Conservation (phyloP, 2,113 vertebrate species). For the Probosciger aterrimus region DNA sequence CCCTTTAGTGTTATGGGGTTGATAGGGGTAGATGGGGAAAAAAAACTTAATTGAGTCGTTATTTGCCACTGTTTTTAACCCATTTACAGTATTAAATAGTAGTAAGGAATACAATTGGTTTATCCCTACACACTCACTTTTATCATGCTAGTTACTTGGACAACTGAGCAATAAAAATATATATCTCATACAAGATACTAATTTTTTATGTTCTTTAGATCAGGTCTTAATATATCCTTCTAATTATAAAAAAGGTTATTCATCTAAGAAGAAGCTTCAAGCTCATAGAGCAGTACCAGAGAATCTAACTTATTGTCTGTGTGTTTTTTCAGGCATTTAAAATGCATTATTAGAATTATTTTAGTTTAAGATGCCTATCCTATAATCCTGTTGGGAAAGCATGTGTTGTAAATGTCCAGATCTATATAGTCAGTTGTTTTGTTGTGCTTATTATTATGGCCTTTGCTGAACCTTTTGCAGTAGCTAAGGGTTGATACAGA, state of each 20-base stretch:
- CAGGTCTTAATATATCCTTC: background rate
- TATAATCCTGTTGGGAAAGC: background rate
- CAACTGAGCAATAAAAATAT: background rate
- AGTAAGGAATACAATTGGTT: background rate
- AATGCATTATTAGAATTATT: accelerated
- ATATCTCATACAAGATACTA: accelerated
- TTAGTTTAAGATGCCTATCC: background rate
- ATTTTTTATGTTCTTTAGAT: background rate
- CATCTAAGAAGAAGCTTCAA: background rate
- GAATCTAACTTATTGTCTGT: background rate
- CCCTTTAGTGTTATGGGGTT: too few species aligned
- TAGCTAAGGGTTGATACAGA: background rate
- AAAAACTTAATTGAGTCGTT: background rate
- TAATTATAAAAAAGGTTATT: background rate
- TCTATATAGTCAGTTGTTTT: background rate
- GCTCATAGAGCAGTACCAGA: background rate
- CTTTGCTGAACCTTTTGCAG: background rate
- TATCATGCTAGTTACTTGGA: background rate
- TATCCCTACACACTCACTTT: background rate
- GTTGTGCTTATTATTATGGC: background rate
- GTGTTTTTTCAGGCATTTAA: background rate
- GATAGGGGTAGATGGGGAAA: background rate
- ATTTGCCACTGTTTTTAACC: background rate
- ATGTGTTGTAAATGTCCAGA: background rate
- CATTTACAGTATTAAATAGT: background rate